phyloP scores from a whole-genome alignment of 2,113 vertebrate species.

The Paraplagusia blochii region DNA sequence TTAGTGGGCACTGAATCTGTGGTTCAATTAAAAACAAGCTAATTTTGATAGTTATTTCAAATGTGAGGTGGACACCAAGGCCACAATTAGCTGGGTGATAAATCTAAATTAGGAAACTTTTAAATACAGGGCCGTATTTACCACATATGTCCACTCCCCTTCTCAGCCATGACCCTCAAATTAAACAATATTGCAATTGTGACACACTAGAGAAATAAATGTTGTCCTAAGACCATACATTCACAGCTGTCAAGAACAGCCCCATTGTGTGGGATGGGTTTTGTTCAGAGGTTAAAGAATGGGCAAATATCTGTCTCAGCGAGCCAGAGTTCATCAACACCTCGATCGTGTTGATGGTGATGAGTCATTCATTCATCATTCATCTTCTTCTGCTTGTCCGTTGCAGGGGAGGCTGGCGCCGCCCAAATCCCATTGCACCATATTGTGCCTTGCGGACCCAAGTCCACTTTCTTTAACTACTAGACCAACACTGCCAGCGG shows the following conservation, averaged over 20 bases:
- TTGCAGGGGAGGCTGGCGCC: too few relatives aligned
- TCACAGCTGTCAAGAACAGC: conserved; percentile 43
- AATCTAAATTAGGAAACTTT: conserved; percentile 71
- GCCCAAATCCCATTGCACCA: too few relatives aligned
- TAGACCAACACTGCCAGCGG: too few relatives aligned
- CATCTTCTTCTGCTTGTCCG: too few relatives aligned
- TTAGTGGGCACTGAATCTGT: background rate
- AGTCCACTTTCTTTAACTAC: too few relatives aligned
- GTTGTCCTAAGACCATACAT: conserved; percentile 52
- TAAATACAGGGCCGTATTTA: conserved; percentile 67
- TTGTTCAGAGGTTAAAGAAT: too few relatives aligned
- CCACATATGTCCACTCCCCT: conserved; percentile 47
- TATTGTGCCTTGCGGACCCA: too few relatives aligned
- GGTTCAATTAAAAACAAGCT: conserved; percentile 40
- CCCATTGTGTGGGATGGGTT: too few relatives aligned
- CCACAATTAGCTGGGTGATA: conserved; percentile 64
- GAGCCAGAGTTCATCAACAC: too few relatives aligned
- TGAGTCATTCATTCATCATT: too few relatives aligned
- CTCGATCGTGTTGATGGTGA: too few relatives aligned
- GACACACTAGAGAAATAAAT: conserved; percentile 43
- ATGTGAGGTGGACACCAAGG: conserved; percentile 46
- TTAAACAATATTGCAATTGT: conserved; percentile 35
- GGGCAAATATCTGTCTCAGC: too few relatives aligned
- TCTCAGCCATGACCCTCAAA: conserved; percentile 59
- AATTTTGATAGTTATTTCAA: conserved; percentile 57